These are phyloP conservation scores for Nasonia oneida DNA, from an alignment of 2,888 invertebrate genomes.

Conservation along the genomic window DNA sequence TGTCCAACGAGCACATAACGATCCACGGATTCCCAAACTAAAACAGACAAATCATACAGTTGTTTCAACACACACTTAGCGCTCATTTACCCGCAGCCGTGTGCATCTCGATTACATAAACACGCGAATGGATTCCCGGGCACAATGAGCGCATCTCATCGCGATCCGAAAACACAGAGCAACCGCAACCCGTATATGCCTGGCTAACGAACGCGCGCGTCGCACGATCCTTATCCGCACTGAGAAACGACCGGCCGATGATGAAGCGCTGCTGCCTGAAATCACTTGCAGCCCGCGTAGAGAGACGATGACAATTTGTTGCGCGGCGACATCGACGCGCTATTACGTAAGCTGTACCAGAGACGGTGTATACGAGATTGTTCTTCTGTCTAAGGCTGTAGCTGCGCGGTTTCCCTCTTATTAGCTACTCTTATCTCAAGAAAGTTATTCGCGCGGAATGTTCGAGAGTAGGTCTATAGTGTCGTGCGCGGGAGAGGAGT, in stretches of 20 bases:
- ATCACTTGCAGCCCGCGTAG: not conserved
- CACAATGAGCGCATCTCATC: not conserved
- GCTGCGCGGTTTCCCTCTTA: not conserved
- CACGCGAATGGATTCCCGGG: not conserved
- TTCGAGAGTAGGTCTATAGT: not conserved
- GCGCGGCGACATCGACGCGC: not conserved
- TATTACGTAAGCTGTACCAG: not conserved
- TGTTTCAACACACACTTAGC: not conserved
- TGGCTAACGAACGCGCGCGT: not conserved
- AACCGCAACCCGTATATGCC: not conserved
- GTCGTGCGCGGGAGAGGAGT: not conserved
- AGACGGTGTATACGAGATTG: not conserved
- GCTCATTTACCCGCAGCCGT: not conserved
- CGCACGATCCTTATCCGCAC: conserved; percentile 12
- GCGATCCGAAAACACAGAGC: not conserved
- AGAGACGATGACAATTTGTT: not conserved
- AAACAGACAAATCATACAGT: not conserved
- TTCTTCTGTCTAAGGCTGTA: not conserved
- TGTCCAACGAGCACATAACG: not conserved
- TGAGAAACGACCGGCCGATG: not conserved
- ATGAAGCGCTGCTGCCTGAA: not conserved
- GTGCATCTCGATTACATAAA: not conserved
- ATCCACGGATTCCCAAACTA: not conserved
- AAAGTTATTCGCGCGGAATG: not conserved
- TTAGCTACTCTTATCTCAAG: not conserved